phyloP scores from a whole-genome alignment of 2,113 vertebrate genomes.

The Lepus timidus region DNA sequence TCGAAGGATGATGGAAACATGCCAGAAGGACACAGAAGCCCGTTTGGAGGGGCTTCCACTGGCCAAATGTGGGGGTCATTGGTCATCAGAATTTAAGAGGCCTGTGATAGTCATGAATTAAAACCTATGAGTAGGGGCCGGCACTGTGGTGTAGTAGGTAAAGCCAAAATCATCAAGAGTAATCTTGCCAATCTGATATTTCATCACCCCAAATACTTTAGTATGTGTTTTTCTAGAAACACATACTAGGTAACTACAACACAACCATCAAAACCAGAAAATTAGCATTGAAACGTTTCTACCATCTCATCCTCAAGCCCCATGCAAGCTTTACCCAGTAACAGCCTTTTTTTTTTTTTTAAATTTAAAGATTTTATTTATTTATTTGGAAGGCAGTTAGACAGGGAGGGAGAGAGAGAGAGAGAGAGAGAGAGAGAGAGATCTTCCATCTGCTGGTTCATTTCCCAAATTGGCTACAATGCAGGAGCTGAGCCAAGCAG shows the following conservation, averaged over 20 bases:
- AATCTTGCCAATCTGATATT: background rate
- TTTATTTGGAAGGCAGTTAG: no score
- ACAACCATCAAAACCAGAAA: slow-evolving; percentile 24
- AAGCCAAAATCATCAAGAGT: background rate
- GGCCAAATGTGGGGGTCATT: slow-evolving; percentile 4
- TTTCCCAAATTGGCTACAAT: no score
- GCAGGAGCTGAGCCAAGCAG: no score
- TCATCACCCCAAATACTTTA: background rate
- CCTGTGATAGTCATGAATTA: background rate
- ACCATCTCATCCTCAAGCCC: background rate
- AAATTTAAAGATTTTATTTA: no score
- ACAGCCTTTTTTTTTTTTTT: no score
- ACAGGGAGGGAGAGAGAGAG: no score
- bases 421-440: no score
- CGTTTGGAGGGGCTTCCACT: slow-evolving; percentile 11
- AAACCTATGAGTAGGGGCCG: background rate
- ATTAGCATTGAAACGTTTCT: background rate
- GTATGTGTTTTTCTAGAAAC: background rate
- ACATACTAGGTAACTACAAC: background rate
- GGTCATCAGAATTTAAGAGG: slow-evolving; percentile 25
- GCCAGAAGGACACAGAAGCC: background rate
- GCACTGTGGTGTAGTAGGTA: no score
- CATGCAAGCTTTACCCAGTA: background rate
- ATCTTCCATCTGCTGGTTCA: no score
- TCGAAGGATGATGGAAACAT: background rate